These are phyloP conservation scores for Clavelina lepadiformis DNA, from an alignment of 23 tunicate genomes.

Conservation along the genomic window DNA sequence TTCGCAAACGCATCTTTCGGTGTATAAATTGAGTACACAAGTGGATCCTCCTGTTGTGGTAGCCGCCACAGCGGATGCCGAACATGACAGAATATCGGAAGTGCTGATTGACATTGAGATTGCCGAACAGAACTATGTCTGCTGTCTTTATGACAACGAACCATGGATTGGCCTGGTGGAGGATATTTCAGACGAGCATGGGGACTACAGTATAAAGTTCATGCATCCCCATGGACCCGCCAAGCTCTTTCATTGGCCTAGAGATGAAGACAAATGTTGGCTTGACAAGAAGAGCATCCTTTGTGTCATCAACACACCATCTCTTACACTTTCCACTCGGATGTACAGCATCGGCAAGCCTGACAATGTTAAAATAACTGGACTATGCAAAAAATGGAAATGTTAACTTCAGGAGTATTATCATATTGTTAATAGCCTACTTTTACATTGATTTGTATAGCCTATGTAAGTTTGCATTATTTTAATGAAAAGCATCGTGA, in stretches of 20 bases:
- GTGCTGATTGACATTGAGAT: not conserved
- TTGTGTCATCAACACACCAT: slow-evolving; percentile 16
- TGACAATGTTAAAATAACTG: too few relatives aligned
- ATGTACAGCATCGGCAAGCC: too few relatives aligned
- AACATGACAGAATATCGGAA: not conserved
- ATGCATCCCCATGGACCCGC: slow-evolving; percentile 21
- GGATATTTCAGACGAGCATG: slow-evolving; percentile 13
- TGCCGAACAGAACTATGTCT: not conserved
- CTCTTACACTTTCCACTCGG: slow-evolving; percentile 1
- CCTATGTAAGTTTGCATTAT: too few relatives aligned
- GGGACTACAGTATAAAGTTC: slow-evolving; percentile 8
- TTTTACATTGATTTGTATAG: too few relatives aligned
- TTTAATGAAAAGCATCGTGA: too few relatives aligned
- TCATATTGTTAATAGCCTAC: too few relatives aligned
- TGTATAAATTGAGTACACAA: slow-evolving; percentile 7
- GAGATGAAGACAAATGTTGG: slow-evolving; percentile 15
- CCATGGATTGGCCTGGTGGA: slow-evolving; percentile 16
- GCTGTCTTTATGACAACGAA: slow-evolving; percentile 6
- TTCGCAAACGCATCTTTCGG: slow-evolving; percentile 2
- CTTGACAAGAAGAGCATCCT: slow-evolving; percentile 2
- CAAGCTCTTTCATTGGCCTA: slow-evolving; percentile 6
- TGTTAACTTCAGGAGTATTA: too few relatives aligned
- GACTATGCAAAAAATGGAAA: too few relatives aligned
- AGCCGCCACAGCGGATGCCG: slow-evolving; percentile 3
- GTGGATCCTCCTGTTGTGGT: slow-evolving; percentile 7